Evolutionary conservation across 2,113 vertebrate species (phyloP).

Genomic region (Misgurnus mizolepis): DNA sequence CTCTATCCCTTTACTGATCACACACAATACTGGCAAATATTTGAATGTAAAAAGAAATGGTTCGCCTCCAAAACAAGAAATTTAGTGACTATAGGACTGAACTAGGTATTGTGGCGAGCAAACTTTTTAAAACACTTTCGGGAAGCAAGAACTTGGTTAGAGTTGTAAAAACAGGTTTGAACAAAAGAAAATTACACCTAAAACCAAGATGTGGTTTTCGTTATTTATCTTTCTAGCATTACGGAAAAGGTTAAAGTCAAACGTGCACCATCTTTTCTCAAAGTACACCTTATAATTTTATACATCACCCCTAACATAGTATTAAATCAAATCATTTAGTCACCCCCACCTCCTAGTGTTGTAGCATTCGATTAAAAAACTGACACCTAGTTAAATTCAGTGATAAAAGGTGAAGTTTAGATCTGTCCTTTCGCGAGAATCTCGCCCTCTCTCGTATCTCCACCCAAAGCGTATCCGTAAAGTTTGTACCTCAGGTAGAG

Average conservation of each 20-base stretch:
- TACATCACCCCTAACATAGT: slow-evolving; percentile 46
- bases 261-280: slow-evolving; percentile 3
- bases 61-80: slow-evolving; percentile 46
- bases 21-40: slow-evolving; percentile 59
- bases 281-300: slow-evolving; percentile 45
- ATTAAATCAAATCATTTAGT: slow-evolving; percentile 50
- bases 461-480: not conserved
- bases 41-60: slow-evolving; percentile 58
- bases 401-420: slow-evolving; percentile 55
- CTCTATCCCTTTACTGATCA: slow-evolving; percentile 49
- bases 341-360: slow-evolving; percentile 50
- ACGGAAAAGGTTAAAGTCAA: slow-evolving; percentile 24
- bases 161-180: not conserved
- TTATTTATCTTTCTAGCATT: slow-evolving; percentile 3
- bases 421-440: slow-evolving; percentile 40
- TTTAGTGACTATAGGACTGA: slow-evolving; percentile 17
- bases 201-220: not conserved
- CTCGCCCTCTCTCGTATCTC: not conserved
- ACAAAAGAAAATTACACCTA: not conserved
- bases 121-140: not conserved
- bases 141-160: not conserved
- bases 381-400: slow-evolving; percentile 71
- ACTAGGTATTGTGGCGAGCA: not conserved
- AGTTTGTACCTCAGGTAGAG: slow-evolving; percentile 32
- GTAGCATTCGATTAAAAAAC: slow-evolving; percentile 52